Percentiles rank a stretch among this genome's conserved stretches.
Evolutionary conservation across 2,113 vertebrate genomes (phyloP).

Genomic region (Myotis yumanensis): DNA sequence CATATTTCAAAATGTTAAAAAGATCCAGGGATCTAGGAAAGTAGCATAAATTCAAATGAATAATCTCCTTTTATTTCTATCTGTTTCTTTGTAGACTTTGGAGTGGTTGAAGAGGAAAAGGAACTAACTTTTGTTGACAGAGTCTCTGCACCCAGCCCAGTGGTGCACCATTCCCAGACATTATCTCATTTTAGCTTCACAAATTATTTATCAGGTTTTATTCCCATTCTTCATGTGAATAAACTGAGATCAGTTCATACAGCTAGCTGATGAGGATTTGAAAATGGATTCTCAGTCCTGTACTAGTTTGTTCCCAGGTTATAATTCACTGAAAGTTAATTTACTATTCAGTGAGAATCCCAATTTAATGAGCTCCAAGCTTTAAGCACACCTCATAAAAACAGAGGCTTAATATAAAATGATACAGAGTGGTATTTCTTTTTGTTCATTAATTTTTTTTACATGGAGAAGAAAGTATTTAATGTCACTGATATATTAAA

Average conservation of each 20-base stretch:
- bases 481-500: constrained; percentile 26
- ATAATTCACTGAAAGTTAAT: neutral
- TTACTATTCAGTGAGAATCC: constrained; percentile 9
- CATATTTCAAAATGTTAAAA: constrained; percentile 24
- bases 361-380: constrained; percentile 15
- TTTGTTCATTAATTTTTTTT: constrained; percentile 36
- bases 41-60: neutral
- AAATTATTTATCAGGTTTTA: neutral
- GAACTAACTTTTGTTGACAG: neutral
- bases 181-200: neutral
- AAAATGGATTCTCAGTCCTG: neutral
- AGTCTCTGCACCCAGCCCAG: neutral
- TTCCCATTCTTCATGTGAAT: neutral
- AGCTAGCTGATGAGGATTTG: neutral
- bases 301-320: neutral
- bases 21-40: neutral
- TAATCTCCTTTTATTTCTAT: neutral
- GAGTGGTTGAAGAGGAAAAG: neutral
- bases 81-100: neutral
- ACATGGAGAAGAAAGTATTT: constrained; percentile 16
- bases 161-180: neutral
- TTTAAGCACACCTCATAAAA: constrained; percentile 28
- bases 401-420: constrained; percentile 6
- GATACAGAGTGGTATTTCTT: neutral
- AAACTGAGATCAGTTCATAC: neutral